Evolutionary conservation across 2,113 vertebrate species (phyloP), one percentile per base, ranked within the genome.

Genomic region (Silurus meridionalis): DNA sequence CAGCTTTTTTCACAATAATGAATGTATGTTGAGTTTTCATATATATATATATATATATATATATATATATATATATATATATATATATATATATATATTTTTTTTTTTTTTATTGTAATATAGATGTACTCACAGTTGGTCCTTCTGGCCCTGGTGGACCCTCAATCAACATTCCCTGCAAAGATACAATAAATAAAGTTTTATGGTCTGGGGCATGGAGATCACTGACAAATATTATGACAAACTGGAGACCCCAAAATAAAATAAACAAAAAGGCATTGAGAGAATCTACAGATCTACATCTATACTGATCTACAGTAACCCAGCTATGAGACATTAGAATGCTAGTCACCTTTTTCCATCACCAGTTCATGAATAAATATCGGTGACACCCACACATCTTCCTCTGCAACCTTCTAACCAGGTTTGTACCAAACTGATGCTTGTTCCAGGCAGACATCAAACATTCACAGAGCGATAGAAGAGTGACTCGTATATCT

Each of bases 131-230:
- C 89, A 98, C 97, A 91, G 96, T 93, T 80, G 96, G 95, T 87
- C 97, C 97, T 93, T 97, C 97, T 64, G 96, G 93, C 87, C 97
- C 97, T 58, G 96, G 96, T 14, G 96, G 96, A 9, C 97, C 97
- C 87, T 97, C 96, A 74, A 97, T 97, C 46, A 98, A 80, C 97
- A 97, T 97, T 0, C 97, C 97, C 97, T 98, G 88, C 5, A 1
- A 11, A 83, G 85, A 86, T 88, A 7, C 79, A 82, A 77, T 72
- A 28, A 0, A 23, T 67, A 15, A 84, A 55, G n/a, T 53, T 9
- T 75, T 50, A 15, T 46, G 28, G 4, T 23, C 28, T 58, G 7
- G 53, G 13, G 15, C 13, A 75, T 74, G 48, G 9, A 9, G 71
- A 21, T 11, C 11, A 74, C 46, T 77, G 9, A 77, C 0, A 57